phyloP scores from a whole-genome alignment of 64 coral and sea anemone genomes.

The Porites australiensis region DNA sequence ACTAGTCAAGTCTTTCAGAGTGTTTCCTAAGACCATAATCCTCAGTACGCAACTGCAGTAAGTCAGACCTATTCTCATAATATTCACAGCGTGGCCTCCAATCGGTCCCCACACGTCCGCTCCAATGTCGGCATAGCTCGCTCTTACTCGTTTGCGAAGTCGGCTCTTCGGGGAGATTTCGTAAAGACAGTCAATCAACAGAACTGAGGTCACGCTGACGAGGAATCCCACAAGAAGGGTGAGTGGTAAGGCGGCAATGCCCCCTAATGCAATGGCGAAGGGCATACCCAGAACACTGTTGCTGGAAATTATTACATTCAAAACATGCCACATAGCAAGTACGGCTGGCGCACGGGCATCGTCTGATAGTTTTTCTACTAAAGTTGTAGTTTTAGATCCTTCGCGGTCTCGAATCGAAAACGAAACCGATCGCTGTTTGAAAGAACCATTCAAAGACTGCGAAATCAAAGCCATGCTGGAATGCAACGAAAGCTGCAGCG shows the following conservation, averaged over 20 bases:
- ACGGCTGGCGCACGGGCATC: constrained; percentile 74
- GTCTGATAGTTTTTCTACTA: constrained; percentile 57
- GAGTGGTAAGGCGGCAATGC: constrained; percentile 43
- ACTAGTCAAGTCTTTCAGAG: constrained; percentile 35
- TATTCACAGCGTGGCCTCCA: constrained; percentile 69
- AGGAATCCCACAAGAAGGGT: constrained; percentile 66
- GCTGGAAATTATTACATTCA: constrained; percentile 76
- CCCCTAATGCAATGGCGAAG: constrained; percentile 68
- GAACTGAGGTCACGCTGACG: constrained; percentile 37
- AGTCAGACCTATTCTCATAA: constrained; percentile 43
- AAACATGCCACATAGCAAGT: constrained; percentile 77
- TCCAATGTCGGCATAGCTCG: constrained; percentile 82
- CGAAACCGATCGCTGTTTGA: constrained; percentile 19
- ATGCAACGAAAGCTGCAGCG: constrained; percentile 81
- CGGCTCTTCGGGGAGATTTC: constrained; percentile 72
- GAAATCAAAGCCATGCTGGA: constrained; percentile 53
- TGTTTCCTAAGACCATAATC: constrained; percentile 64
- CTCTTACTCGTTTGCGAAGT: constrained; percentile 74
- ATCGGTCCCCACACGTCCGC: constrained; percentile 73
- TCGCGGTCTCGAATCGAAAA: constrained; percentile 9
- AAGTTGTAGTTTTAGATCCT: not conserved
- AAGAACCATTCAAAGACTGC: constrained; percentile 18
- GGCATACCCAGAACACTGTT: constrained; percentile 65
- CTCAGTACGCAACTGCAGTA: constrained; percentile 59
- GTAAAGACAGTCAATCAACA: constrained; percentile 78